A percentile compares a stretch with the other conserved stretches of the same genome.
Evolutionary conservation across 2,888 invertebrate genomes (phyloP).

Genomic region (Chymomyza fuscimana): DNA sequence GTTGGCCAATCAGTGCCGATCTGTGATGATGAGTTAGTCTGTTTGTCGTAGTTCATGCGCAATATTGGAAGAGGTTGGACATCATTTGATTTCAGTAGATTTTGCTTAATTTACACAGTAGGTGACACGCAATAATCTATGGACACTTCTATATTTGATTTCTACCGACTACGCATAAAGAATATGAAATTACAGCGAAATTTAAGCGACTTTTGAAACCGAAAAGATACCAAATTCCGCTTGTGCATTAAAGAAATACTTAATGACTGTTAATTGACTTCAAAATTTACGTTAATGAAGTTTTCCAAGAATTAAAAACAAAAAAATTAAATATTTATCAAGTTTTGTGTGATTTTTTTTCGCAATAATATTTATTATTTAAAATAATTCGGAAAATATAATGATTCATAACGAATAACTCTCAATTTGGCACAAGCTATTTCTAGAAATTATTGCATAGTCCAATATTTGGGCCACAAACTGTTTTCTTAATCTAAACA

Average conservation of each 20-base stretch:
- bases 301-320: neutral
- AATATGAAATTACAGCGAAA: neutral
- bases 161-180: neutral
- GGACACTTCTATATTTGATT: too few relatives aligned
- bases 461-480: neutral
- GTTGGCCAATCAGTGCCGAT: too few relatives aligned
- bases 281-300: neutral
- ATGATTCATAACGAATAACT: neutral
- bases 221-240: neutral
- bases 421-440: neutral
- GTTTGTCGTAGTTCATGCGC: too few relatives aligned
- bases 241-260: neutral
- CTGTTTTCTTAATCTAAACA: neutral
- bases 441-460: neutral
- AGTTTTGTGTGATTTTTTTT: neutral
- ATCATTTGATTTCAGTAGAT: too few relatives aligned
- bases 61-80: too few relatives aligned
- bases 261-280: neutral
- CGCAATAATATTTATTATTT: conserved; percentile 22
- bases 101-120: too few relatives aligned
- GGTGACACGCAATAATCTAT: too few relatives aligned
- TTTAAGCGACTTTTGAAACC: neutral
- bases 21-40: too few relatives aligned
- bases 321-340: neutral
- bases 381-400: neutral